phyloP scores from a whole-genome alignment of 1,140 invertebrate genomes.

The Geopemphigus sp. region DNA sequence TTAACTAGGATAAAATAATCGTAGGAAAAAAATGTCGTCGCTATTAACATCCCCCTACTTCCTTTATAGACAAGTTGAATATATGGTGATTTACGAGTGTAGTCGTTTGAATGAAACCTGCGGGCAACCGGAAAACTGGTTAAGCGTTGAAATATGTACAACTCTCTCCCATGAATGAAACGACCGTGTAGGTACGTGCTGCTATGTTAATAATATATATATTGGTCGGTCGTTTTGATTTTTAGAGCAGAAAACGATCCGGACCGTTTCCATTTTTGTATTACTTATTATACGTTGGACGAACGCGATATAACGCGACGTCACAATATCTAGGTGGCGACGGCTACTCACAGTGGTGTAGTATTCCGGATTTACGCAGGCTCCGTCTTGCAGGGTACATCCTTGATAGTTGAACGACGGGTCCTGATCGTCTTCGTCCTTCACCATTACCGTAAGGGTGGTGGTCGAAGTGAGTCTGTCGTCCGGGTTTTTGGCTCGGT shows the following conservation, averaged over 20 bases:
- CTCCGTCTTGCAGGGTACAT: constrained; percentile 72
- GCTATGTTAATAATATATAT: neutral
- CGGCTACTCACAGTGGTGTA: constrained; percentile 62
- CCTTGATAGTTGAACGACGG: constrained; percentile 82
- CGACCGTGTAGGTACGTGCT: neutral
- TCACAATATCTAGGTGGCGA: too few relatives aligned
- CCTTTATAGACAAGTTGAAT: neutral
- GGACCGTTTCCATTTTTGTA: neutral
- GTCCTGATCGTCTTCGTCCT: constrained; percentile 86
- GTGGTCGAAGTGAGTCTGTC: constrained; percentile 77
- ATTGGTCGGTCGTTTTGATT: constrained; percentile 6
- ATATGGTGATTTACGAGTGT: constrained; percentile 13
- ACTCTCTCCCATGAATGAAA: constrained; percentile 37
- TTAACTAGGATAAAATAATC: neutral
- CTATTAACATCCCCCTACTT: neutral
- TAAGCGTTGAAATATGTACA: constrained; percentile 10
- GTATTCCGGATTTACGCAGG: constrained; percentile 81
- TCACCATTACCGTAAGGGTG: constrained; percentile 79
- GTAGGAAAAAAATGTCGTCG: neutral
- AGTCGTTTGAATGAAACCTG: constrained; percentile 19
- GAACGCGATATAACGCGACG: too few relatives aligned
- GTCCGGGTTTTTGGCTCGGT: constrained; percentile 73
- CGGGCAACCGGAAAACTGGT: constrained; percentile 27
- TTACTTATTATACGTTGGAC: too few relatives aligned
- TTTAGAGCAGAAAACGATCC: constrained; percentile 22